Percentiles rank a stretch among this genome's conserved stretches.
These are phyloP conservation scores for Himalopsyche anomala DNA, from an alignment of 2,888 invertebrate species.

Conservation along the genomic window DNA sequence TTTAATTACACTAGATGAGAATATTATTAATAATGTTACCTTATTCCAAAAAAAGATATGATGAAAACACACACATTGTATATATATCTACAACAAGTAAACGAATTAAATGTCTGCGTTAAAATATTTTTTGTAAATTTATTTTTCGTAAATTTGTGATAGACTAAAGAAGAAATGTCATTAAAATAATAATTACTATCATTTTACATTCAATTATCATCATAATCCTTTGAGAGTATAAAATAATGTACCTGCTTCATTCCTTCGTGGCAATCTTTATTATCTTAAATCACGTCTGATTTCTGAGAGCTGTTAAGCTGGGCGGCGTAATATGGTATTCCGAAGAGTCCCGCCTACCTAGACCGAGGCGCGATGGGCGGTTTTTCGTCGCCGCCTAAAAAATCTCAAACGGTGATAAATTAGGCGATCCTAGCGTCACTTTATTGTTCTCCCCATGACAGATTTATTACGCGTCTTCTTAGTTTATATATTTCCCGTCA, in stretches of 20 bases:
- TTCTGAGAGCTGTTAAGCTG: slow-evolving; percentile 29
- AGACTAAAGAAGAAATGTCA: too few species aligned
- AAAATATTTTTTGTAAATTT: too few species aligned
- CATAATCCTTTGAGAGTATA: too few species aligned
- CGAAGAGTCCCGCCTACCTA: slow-evolving; percentile 46
- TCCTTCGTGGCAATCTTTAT: background rate
- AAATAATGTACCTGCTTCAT: background rate
- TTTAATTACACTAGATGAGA: too few species aligned
- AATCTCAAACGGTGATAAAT: slow-evolving; percentile 56
- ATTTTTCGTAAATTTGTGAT: too few species aligned
- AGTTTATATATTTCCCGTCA: slow-evolving; percentile 60
- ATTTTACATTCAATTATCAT: too few species aligned
- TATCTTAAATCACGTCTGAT: slow-evolving; percentile 28
- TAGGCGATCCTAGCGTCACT: slow-evolving; percentile 54
- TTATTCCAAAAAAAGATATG: too few species aligned
- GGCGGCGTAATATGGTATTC: slow-evolving; percentile 60
- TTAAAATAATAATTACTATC: too few species aligned
- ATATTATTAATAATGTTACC: too few species aligned
- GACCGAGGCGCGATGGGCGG: slow-evolving; percentile 44
- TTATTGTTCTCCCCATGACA: slow-evolving; percentile 61
- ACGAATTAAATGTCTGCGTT: too few species aligned
- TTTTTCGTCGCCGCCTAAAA: slow-evolving; percentile 51
- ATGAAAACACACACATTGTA: too few species aligned
- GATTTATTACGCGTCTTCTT: slow-evolving; percentile 63
- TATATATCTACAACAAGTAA: too few species aligned